Base-by-base conservation (phyloP, 1,140 invertebrate species). In the Pseudoatta argentina region DNA sequence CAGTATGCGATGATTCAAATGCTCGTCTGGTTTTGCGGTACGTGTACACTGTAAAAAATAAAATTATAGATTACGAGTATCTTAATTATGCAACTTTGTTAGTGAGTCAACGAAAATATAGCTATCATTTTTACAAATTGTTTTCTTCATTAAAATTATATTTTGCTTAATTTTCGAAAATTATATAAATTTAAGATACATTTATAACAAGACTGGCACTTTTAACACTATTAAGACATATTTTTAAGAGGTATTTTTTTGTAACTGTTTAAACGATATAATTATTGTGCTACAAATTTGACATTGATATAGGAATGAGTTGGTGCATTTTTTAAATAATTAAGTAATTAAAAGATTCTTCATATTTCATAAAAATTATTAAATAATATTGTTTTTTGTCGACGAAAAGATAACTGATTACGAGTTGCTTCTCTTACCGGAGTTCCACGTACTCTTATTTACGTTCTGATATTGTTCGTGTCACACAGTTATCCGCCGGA, bases 401-500 rank as follows among this genome's bases (percentile, higher is more conserved):
- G n/a, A 73, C 59, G 51, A 44, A 83, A 73, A 72, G 14, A 73
- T 24, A 21, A n/a, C 34, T 34, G 24, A 82, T n/a, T 21, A 21
- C 27, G 73, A 82, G 69, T 30, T 57, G 55, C 7, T 61, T 73
- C 27, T 48, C 44, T 77, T 63, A 63, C 24, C 39, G 69, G 51
- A 24, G 72, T 87, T 88, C 78, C 72, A 34, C 53, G 71, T 86
- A 86, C 59, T 79, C 83, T 86, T 91, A 90, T 88, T 86, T 86
- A 83, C 83, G 59, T 77, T 88, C 75, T 69, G 76, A 90, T 79
- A 83, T 92, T 91, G 93, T 93, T 93, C 91, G 91, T 86, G 91
- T 91, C 89, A 88, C 88, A 83, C 86, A 91, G 87, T 89, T 92
- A 93, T 93, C 91, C 94, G 88, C 93, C 93, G 94, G 94, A 95